Evolutionary conservation across 2,797 vertebrate species (phyloP).

Genomic region (Malurus splendens): DNA sequence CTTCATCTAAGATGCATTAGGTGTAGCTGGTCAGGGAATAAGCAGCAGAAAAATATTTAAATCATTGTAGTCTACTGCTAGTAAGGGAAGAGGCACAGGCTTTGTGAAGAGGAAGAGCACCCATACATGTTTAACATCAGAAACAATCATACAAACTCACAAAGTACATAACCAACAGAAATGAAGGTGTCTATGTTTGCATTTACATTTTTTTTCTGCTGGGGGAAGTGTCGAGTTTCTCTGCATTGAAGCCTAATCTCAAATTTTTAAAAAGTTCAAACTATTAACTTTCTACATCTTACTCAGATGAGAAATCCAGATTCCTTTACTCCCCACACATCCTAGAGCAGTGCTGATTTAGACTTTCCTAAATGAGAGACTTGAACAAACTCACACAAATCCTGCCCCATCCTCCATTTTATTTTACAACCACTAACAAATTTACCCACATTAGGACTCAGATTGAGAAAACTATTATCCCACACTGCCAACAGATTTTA

Average conservation of each 20-base stretch:
- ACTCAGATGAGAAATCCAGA: background rate
- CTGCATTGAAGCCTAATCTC: background rate
- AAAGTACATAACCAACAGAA: background rate
- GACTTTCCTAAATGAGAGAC: background rate
- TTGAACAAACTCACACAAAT: background rate
- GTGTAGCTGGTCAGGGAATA: background rate
- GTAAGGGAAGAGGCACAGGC: background rate
- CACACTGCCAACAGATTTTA: background rate
- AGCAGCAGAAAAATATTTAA: background rate
- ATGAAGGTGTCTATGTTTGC: background rate
- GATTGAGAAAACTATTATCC: background rate
- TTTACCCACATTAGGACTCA: background rate
- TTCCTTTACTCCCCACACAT: background rate
- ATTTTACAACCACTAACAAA: background rate
- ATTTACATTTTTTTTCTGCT: background rate
- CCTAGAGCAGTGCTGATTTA: background rate
- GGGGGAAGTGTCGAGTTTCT: background rate
- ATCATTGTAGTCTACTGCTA: background rate
- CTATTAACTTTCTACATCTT: background rate
- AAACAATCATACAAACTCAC: background rate
- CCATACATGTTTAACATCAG: background rate
- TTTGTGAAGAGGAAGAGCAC: background rate
- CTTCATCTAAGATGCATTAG: background rate
- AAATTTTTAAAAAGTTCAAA: background rate
- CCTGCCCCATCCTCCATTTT: background rate